Conservation (phyloP, 2,888 invertebrate genomes). For the Scelioninae gen. 1 region DNA sequence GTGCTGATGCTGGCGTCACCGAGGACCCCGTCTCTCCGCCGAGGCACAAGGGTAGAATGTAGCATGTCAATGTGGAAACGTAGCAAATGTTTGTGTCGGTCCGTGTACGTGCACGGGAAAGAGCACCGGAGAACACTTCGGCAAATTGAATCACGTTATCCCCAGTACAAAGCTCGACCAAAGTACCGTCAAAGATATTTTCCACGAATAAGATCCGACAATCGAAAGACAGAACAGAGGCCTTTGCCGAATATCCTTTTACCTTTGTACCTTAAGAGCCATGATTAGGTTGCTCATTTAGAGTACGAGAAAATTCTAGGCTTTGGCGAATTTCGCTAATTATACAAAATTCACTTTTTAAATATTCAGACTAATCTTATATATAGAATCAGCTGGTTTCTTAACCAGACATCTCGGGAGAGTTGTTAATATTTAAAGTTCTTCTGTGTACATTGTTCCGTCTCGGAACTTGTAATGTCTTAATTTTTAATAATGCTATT, state of each 20-base stretch:
- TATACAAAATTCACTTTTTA: conserved; percentile 58
- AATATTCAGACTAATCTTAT: conserved; percentile 55
- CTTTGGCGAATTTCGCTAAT: conserved; percentile 56
- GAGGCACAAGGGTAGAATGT: conserved; percentile 56
- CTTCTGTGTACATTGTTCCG: too few relatives aligned
- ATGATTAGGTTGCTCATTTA: conserved; percentile 60
- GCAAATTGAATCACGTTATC: conserved; percentile 72
- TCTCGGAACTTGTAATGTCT: too few relatives aligned
- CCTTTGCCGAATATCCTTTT: conserved; percentile 63
- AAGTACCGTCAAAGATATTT: conserved; percentile 66
- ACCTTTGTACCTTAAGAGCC: conserved; percentile 54
- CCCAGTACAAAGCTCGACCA: conserved; percentile 62
- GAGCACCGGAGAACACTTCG: conserved; percentile 63
- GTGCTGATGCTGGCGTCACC: conserved; percentile 59
- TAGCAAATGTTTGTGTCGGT: conserved; percentile 51
- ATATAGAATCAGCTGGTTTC: conserved; percentile 15
- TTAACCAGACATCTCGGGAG: neutral
- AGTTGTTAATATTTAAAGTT: too few relatives aligned
- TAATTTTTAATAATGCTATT: too few relatives aligned
- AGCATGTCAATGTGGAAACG: conserved; percentile 51
- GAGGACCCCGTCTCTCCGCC: conserved; percentile 38
- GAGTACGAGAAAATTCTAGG: conserved; percentile 37
- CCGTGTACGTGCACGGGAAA: conserved; percentile 48
- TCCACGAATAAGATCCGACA: conserved; percentile 67
- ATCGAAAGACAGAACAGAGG: conserved; percentile 63